These are phyloP conservation scores for Muscidifurax raptorellus DNA, from an alignment of 1,140 invertebrate genomes.

Conservation along the genomic window DNA sequence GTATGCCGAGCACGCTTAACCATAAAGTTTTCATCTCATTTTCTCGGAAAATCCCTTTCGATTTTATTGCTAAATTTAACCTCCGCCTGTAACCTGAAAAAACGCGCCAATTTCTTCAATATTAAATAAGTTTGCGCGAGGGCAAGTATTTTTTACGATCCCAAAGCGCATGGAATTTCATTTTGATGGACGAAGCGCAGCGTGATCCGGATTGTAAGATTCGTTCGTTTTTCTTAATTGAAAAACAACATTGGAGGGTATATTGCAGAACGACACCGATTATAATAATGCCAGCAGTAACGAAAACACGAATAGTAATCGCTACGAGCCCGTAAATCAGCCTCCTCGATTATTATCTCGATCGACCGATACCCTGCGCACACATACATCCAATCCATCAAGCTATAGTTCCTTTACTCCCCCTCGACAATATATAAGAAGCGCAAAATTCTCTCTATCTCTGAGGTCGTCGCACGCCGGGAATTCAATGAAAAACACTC, in stretches of 20 bases:
- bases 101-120: no score
- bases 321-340: no score
- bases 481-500: background rate
- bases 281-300: no score
- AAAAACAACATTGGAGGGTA: background rate
- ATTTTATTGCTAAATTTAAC: background rate
- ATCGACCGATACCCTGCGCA: no score
- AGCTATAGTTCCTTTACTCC: no score
- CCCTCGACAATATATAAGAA: background rate
- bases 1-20: background rate
- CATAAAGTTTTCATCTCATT: background rate
- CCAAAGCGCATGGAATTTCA: background rate
- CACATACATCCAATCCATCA: no score
- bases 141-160: background rate
- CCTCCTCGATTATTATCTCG: no score
- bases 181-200: background rate
- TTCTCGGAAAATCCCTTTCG: background rate
- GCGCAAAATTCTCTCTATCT: background rate
- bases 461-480: background rate
- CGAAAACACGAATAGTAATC: no score
- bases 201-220: background rate
- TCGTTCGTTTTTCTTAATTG: background rate
- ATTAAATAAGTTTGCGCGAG: no score
- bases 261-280: no score
- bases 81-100: no score